phyloP scores from a whole-genome alignment of 1,140 invertebrate genomes.

The Eriocheir sinensis region DNA sequence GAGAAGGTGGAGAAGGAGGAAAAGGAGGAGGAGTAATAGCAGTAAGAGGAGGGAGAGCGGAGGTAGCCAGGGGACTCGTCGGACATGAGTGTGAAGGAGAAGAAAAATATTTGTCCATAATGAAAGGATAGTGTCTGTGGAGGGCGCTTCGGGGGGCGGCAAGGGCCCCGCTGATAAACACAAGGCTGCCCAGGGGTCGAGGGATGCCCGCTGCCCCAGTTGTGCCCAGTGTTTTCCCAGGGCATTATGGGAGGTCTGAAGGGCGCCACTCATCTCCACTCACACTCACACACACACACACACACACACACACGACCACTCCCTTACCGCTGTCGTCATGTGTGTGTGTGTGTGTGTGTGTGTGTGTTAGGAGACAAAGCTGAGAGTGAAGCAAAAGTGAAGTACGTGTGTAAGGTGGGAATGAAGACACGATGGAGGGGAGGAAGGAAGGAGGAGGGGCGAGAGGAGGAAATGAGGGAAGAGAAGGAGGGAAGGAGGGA shows the following conservation, averaged over 20 bases:
- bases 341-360: conserved; percentile 28
- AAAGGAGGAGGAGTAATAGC: neutral
- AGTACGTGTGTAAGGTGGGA: neutral
- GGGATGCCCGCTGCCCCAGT: neutral
- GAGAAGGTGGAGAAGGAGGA: neutral
- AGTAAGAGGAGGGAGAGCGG: neutral
- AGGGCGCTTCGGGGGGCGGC: neutral
- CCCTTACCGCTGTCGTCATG: neutral
- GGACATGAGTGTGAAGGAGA: neutral
- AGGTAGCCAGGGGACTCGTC: neutral
- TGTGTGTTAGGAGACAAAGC: neutral
- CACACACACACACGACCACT: neutral
- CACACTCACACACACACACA: neutral
- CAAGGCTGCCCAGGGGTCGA: neutral
- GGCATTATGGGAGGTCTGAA: conserved; percentile 3
- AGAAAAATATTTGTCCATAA: conserved; percentile 35
- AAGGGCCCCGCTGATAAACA: conserved; percentile 1
- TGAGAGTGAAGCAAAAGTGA: neutral
- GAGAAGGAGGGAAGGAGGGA: neutral
- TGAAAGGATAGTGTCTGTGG: conserved; percentile 15
- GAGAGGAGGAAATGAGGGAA: neutral
- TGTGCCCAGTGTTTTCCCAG: neutral
- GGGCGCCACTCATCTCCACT: neutral
- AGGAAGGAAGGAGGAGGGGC: neutral
- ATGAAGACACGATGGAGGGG: neutral